These are phyloP conservation scores for Azemiops feae DNA, from an alignment of 2,113 vertebrate species.

Conservation along the genomic window DNA sequence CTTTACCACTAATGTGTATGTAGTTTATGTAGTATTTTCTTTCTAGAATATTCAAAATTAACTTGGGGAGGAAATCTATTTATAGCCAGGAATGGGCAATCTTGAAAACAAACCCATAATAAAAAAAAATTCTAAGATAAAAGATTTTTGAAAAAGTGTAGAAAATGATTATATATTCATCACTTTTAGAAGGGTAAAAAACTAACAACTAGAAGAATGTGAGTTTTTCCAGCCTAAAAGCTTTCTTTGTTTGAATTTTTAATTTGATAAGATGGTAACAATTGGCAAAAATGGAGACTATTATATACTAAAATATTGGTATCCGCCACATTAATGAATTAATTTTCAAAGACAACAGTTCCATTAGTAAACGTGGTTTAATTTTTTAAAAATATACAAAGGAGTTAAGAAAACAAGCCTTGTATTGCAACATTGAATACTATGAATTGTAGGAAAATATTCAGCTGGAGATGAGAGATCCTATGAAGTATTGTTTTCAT, in stretches of 20 bases:
- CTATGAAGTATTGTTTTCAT: neutral
- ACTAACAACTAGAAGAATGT: neutral
- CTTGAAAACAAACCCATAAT: neutral
- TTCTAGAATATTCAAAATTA: constrained; percentile 3
- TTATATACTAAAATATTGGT: neutral
- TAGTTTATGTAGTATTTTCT: constrained; percentile 35
- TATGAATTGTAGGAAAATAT: neutral
- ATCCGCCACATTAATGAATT: neutral
- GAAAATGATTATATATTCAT: neutral
- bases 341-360: neutral
- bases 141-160: neutral
- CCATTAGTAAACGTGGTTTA: neutral
- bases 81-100: neutral
- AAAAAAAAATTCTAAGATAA: neutral
- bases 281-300: neutral
- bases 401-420: neutral
- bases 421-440: neutral
- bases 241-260: neutral
- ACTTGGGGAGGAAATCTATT: neutral
- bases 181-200: neutral
- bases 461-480: neutral
- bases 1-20: constrained; percentile 97
- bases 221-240: neutral
- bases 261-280: neutral
- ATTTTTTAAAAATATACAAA: neutral